Evolutionary conservation across 1,140 invertebrate species (phyloP), one percentile per base, ranked within the genome.

Genomic region (Archivesica marissinica): DNA sequence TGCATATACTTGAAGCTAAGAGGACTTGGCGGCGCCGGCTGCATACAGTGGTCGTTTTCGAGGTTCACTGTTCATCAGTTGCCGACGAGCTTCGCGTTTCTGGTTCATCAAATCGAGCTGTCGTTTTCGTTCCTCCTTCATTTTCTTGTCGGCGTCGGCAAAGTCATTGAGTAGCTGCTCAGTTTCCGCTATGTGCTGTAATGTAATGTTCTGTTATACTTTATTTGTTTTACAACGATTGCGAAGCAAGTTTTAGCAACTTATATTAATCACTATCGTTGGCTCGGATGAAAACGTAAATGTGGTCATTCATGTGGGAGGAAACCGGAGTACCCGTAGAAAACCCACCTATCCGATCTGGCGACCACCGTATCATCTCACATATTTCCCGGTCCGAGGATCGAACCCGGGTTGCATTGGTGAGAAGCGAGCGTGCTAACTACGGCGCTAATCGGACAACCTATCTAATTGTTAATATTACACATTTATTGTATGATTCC

Each of bases 131-230:
- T 93, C 92, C 11, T 90, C 86, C 33, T 64, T 82, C 15, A 90
- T 70, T 50, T 89, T 88, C 64, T 90, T 86, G 75, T 92, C 87
- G n/a, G 85, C 86, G 44, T 92, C 90, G 1, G 89, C 88, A 23
- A 92, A 80, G 9, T 87, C 87, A 54, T 88, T 81, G 17, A 93
- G 77, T 11, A 93, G 82, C 56, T 92, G 87, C 39, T 88, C 88
- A 0, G 90, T 90, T 66, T 92, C 92, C 0, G 89, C 66, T n/a
- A 89, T 78, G 23, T 91, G 91, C 87, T 90, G 82, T 13, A 84
- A 86, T 30, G n/a, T 1, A 66, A 11, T 20, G 7, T 38, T 9
- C 28, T 9, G n/a, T n/a, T n/a, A n/a, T n/a, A n/a, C n/a, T n/a
- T n/a, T n/a, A n/a, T n/a, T n/a, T n/a, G n/a, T n/a, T n/a, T n/a